phyloP scores from a whole-genome alignment of 2,888 invertebrate species.

The Alloplasta piceator region DNA sequence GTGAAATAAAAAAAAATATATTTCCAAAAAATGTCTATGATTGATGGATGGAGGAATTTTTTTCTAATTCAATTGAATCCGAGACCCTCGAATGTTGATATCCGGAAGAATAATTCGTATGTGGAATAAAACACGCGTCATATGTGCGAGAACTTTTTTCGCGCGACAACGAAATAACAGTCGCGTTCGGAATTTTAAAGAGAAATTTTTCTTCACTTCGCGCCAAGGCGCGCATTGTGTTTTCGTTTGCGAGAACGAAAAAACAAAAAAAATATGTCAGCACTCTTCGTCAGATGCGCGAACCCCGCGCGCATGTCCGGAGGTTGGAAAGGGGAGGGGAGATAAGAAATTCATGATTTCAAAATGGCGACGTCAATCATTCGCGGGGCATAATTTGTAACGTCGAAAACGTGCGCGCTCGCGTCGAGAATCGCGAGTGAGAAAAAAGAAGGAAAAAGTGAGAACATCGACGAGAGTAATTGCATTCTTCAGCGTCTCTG shows the following conservation, averaged over 20 bases:
- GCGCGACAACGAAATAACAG: constrained; percentile 47
- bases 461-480: constrained; percentile 4
- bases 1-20: too few species aligned
- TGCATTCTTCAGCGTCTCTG: constrained; percentile 52
- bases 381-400: constrained; percentile 26
- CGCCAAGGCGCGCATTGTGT: neutral
- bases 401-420: neutral
- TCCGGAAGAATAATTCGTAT: too few species aligned
- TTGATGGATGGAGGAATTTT: too few species aligned
- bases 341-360: neutral
- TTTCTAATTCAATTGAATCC: too few species aligned
- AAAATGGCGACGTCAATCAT: constrained; percentile 14
- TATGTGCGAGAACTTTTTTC: constrained; percentile 32
- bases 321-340: neutral
- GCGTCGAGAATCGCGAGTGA: constrained; percentile 1
- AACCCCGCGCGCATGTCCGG: neutral
- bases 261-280: constrained; percentile 12
- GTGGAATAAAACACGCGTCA: constrained; percentile 3
- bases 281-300: neutral
- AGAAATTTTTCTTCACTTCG: constrained; percentile 18
- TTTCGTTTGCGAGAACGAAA: neutral
- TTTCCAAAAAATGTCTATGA: too few species aligned
- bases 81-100: too few species aligned
- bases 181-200: constrained; percentile 51
- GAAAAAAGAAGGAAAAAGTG: neutral